These are phyloP conservation scores for Glossophaga mutica DNA, from an alignment of 2,797 vertebrate genomes.

Conservation along the genomic window DNA sequence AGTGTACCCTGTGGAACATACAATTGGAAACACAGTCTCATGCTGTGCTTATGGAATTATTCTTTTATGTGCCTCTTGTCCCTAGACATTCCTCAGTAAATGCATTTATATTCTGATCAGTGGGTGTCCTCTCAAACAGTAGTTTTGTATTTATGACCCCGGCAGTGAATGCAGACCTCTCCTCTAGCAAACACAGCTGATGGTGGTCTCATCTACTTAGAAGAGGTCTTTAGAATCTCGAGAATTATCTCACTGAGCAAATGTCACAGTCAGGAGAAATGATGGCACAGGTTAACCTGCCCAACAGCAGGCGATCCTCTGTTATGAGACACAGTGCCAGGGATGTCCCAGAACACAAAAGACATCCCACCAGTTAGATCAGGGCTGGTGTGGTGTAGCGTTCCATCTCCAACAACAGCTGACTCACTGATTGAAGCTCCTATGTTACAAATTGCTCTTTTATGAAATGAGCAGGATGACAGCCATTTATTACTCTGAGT, in stretches of 20 bases:
- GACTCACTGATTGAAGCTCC: neutral
- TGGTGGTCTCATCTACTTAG: constrained; percentile 4
- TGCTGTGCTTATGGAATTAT: neutral
- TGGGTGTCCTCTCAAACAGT: neutral
- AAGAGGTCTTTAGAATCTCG: neutral
- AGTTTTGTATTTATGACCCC: neutral
- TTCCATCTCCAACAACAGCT: neutral
- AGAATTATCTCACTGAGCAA: neutral
- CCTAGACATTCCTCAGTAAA: neutral
- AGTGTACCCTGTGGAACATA: neutral
- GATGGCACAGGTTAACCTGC: neutral
- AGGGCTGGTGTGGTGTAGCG: neutral
- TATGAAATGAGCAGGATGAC: neutral
- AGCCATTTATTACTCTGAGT: neutral
- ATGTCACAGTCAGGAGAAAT: neutral
- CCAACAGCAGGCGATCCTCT: neutral
- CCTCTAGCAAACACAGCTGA: neutral
- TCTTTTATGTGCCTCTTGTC: neutral
- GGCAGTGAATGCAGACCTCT: neutral
- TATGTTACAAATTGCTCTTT: neutral
- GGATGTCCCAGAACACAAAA: neutral
- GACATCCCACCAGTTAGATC: neutral
- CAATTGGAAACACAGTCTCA: neutral
- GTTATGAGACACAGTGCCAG: neutral
- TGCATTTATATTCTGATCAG: neutral